Percentiles rank a stretch among this genome's conserved stretches.
These are phyloP conservation scores for Plecotus auritus DNA, from an alignment of 2,113 vertebrate species.

Conservation along the genomic window DNA sequence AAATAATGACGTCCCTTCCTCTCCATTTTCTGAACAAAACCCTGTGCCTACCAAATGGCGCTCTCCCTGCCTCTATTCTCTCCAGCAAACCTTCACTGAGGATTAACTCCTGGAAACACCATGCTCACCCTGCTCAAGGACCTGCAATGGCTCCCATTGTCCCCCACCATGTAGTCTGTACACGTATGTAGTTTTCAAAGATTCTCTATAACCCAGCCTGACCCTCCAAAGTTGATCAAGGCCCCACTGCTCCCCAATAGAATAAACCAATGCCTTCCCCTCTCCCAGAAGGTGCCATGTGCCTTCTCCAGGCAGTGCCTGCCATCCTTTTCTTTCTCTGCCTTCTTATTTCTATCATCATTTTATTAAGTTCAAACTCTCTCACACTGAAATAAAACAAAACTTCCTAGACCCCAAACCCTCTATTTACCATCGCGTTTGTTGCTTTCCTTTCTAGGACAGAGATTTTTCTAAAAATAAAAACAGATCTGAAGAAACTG, in stretches of 20 bases:
- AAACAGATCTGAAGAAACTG: neutral
- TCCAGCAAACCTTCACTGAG: neutral
- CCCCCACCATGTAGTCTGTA: neutral
- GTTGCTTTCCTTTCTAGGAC: neutral
- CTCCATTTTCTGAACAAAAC: neutral
- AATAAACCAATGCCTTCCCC: neutral
- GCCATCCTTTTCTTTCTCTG: neutral
- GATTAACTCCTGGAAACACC: neutral
- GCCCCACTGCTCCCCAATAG: neutral
- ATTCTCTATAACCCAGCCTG: neutral
- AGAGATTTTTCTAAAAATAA: neutral
- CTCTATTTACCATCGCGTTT: neutral
- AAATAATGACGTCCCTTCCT: neutral
- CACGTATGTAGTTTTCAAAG: neutral
- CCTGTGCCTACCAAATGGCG: neutral
- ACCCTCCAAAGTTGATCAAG: neutral
- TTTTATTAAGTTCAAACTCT: too few relatives aligned
- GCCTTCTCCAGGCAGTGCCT: neutral
- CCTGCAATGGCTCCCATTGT: neutral
- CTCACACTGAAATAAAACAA: neutral
- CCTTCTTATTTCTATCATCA: neutral
- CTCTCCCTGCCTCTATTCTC: neutral
- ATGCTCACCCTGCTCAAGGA: too few relatives aligned
- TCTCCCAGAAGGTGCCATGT: neutral
- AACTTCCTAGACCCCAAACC: neutral